A percentile compares a stretch with the other conserved stretches of the same genome.
These are phyloP conservation scores for Eremobia ochroleuca DNA, from an alignment of 2,888 invertebrate species.

Conservation along the genomic window DNA sequence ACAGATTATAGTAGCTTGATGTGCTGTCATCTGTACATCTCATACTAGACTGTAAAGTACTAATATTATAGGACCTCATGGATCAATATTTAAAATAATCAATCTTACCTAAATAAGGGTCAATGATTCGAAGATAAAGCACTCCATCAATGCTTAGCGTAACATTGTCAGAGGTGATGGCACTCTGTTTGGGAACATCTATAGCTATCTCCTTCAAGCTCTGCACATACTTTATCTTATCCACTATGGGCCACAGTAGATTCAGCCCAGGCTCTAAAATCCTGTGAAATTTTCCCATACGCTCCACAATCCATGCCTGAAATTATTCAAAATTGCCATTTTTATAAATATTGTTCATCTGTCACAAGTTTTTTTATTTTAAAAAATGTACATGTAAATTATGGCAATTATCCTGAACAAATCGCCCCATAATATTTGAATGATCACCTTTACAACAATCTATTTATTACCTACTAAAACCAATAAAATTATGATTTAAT, in stretches of 20 bases:
- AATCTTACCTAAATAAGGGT: conserved; percentile 95
- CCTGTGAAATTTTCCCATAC: conserved; percentile 99
- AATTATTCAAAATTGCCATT: conserved; percentile 65
- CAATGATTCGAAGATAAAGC: conserved; percentile 97
- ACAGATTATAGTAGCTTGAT: no score
- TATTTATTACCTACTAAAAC: no score
- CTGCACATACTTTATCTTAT: conserved; percentile 99
- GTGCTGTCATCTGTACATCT: no score
- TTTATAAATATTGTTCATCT: background rate
- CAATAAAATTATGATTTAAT: conserved; percentile 53
- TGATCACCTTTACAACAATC: background rate
- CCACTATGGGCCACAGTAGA: conserved; percentile 96
- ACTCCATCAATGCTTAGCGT: conserved; percentile 99
- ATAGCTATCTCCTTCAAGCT: conserved; percentile 99
- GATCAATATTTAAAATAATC: background rate
- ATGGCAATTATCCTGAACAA: background rate
- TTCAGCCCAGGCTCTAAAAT: conserved; percentile 99
- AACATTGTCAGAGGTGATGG: conserved; percentile 99
- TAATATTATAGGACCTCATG: background rate
- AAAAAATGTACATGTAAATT: background rate
- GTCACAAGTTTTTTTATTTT: background rate
- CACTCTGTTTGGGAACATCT: conserved; percentile 99
- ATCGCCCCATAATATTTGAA: background rate
- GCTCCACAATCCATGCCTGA: conserved; percentile 98
- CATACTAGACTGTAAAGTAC: background rate